Evolutionary conservation across 2,888 invertebrate species (phyloP), one percentile per base, ranked within the genome.

Genomic region (Temnothorax rugatulus): DNA sequence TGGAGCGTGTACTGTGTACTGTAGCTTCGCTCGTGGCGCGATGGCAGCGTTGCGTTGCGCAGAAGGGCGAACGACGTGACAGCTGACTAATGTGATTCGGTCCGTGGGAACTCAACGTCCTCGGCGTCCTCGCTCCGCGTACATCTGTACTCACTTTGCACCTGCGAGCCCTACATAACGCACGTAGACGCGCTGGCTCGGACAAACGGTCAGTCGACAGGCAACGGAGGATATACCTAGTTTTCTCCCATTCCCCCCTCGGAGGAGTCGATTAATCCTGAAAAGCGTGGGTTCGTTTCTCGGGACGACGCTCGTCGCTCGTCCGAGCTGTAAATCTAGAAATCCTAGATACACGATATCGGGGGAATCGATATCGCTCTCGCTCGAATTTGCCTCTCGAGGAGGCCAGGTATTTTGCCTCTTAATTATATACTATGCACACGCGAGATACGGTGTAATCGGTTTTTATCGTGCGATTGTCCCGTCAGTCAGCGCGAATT

Each of bases 21-120:
- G 38, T 38, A 7, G 38, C 38, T 5, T 41, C 41, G 41, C 9
- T 7, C 34, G 15, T 47, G 15, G 63, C 21, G 63, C 11, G 41
- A 41, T 7, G 41, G 63, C 21, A 21, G 64, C 73, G 66, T 41
- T 54, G 68, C 82, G 77, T 64, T 76, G 61, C 74, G 71, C 68
- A 64, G 79, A 47, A 61, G 50, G 73, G 61, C 83, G n/a, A 34
- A 88, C 21, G 2, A n/a, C n/a, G 64, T 29, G 66, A 91, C 89
- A 91, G 89, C 87, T 91, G 90, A 89, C 74, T 84, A 82, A 85
- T 85, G 79, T 83, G 69, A 63, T 29, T 29, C 68, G 66, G 9
- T 25, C 81, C 29, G 29, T 21, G 52, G 21, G 76, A 34, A 47
- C 38, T 69, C 34, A n/a, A n/a, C 47, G 47, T 83, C 86, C 79